Evolutionary conservation across 2,888 invertebrate genomes (phyloP).

Genomic region (Nemotelus pantherinus): DNA sequence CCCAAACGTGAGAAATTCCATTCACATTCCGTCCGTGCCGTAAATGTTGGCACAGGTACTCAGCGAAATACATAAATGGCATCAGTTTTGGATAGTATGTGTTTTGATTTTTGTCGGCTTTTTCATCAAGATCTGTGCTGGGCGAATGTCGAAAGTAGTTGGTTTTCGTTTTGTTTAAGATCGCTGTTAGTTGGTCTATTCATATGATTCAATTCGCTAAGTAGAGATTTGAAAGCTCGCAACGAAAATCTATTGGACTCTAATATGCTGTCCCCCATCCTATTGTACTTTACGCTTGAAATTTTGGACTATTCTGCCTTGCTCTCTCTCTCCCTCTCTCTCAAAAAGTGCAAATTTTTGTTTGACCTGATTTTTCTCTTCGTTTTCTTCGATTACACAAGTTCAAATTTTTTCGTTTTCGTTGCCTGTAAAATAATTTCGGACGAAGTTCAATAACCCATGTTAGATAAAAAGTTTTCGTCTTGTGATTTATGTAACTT

Average conservation of each 20-base stretch:
- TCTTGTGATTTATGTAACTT: conserved; percentile 11
- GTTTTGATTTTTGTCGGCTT: conserved; percentile 25
- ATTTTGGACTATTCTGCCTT: too few species aligned
- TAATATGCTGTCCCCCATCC: neutral
- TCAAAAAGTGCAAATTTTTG: conserved; percentile 12
- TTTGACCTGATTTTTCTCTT: conserved; percentile 30
- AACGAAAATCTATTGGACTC: neutral
- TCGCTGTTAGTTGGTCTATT: conserved; percentile 10
- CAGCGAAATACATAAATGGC: conserved; percentile 22
- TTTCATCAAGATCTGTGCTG: neutral
- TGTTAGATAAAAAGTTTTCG: neutral
- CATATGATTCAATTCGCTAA: neutral
- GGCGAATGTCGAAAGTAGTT: conserved; percentile 19
- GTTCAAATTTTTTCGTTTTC: conserved; percentile 18
- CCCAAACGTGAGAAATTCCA: conserved; percentile 36
- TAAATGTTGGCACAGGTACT: conserved; percentile 18
- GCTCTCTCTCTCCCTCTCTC: too few species aligned
- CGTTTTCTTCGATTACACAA: conserved; percentile 26
- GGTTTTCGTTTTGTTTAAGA: conserved; percentile 26
- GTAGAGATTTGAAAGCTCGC: conserved; percentile 1
- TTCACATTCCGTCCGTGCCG: conserved; percentile 32
- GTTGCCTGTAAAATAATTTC: conserved; percentile 12
- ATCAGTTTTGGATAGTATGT: neutral
- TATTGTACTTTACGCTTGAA: neutral
- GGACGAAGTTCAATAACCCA: conserved; percentile 21